Percentiles rank a stretch among this genome's conserved stretches.
Evolutionary conservation across 1,140 invertebrate genomes (phyloP).

Genomic region (Megalopta genalis): DNA sequence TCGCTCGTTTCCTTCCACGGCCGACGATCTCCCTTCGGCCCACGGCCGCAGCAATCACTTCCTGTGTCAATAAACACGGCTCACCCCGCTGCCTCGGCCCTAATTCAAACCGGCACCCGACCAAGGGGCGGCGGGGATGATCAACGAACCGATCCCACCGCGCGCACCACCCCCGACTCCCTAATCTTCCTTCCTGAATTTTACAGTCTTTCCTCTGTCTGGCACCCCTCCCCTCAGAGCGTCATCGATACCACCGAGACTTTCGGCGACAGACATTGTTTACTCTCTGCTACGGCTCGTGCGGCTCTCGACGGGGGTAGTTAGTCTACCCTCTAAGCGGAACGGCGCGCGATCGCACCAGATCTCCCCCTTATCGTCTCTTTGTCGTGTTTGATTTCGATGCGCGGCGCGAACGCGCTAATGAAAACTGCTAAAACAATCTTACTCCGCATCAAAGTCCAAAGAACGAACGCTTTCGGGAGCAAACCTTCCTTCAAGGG

Average conservation of each 20-base stretch:
- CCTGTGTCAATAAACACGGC: constrained; percentile 73
- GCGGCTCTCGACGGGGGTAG: neutral
- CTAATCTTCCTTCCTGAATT: constrained; percentile 63
- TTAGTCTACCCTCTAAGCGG: neutral
- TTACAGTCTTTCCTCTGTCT: constrained; percentile 55
- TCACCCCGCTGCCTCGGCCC: constrained; percentile 68
- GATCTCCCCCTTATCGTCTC: neutral
- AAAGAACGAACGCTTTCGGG: no score
- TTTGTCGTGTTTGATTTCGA: neutral
- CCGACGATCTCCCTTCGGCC: constrained; percentile 22
- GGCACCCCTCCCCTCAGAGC: neutral
- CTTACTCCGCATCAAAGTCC: no score
- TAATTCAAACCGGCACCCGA: constrained; percentile 64
- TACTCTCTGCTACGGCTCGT: neutral
- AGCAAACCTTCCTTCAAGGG: no score
- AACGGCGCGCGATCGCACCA: neutral
- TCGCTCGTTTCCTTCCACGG: constrained; percentile 17
- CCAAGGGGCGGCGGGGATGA: constrained; percentile 33
- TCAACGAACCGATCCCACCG: constrained; percentile 66
- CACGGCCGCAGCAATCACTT: constrained; percentile 74
- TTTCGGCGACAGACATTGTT: neutral
- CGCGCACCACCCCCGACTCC: constrained; percentile 28
- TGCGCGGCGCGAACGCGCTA: no score
- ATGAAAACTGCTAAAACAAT: no score
- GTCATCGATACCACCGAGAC: constrained; percentile 12